A percentile compares a stretch with the other conserved stretches of the same genome.
These are phyloP conservation scores for Arizona elegans DNA, from an alignment of 2,113 vertebrate genomes.

Conservation along the genomic window DNA sequence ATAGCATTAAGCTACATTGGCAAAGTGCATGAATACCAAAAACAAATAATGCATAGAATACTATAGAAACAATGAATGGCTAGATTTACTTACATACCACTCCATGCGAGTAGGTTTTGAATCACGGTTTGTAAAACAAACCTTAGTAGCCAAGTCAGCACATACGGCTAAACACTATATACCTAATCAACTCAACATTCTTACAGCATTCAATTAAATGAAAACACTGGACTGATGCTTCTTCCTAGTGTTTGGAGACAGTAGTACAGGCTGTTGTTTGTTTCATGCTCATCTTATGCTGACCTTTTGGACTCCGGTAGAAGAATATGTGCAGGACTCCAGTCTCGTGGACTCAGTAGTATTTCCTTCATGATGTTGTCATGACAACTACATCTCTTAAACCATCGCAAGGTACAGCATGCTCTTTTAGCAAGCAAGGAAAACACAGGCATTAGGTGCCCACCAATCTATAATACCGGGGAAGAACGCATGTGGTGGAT, in stretches of 20 bases:
- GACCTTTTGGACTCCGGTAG: slow-evolving; percentile 17
- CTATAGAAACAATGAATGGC: neutral
- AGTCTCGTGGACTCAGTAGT: slow-evolving; percentile 20
- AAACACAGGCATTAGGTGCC: neutral
- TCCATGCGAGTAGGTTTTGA: neutral
- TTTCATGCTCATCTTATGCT: neutral
- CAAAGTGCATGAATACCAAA: neutral
- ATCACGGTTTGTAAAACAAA: neutral
- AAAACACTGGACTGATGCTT: neutral
- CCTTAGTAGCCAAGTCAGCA: neutral
- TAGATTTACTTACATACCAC: neutral
- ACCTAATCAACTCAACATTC: neutral
- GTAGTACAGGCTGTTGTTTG: neutral
- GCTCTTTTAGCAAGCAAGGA: slow-evolving; percentile 5
- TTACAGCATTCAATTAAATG: neutral
- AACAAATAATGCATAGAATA: neutral
- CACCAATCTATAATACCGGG: neutral
- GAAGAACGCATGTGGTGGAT: neutral
- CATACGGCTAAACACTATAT: neutral
- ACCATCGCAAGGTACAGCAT: slow-evolving; percentile 16
- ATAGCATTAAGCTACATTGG: neutral
- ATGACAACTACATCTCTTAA: slow-evolving; percentile 48
- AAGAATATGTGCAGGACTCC: neutral
- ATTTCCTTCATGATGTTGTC: slow-evolving; percentile 55
- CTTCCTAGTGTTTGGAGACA: neutral